Evolutionary conservation across 92 coral and sea anemone species (phyloP).

Genomic region (Epizoanthus illoricatus): DNA sequence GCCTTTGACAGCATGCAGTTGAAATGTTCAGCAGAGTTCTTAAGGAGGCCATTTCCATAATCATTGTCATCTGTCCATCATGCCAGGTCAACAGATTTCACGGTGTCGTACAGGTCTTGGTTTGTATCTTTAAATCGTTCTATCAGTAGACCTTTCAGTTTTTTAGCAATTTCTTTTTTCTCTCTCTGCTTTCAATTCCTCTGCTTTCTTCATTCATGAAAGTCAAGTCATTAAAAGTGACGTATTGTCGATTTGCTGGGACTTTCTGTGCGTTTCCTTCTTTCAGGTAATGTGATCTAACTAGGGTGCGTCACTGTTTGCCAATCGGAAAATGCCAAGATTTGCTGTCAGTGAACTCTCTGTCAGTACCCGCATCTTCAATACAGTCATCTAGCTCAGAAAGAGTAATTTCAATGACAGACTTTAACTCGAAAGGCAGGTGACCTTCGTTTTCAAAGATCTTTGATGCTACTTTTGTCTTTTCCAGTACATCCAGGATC

Average conservation of each 20-base stretch:
- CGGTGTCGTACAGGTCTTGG: slow-evolving; percentile 13
- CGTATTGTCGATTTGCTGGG: neutral
- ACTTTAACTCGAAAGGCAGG: slow-evolving; percentile 11
- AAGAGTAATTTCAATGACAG: slow-evolving; percentile 5
- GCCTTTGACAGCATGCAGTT: slow-evolving; percentile 4
- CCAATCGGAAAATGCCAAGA: slow-evolving; percentile 1
- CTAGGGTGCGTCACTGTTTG: neutral
- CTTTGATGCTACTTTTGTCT: slow-evolving; percentile 10
- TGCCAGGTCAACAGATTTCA: slow-evolving; percentile 15
- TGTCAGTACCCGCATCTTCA: slow-evolving; percentile 10
- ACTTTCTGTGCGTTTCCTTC: slow-evolving; percentile 15
- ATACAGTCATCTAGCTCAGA: slow-evolving; percentile 9
- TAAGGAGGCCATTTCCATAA: neutral
- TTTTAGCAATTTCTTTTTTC: slow-evolving; percentile 12
- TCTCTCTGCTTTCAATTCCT: slow-evolving; percentile 2
- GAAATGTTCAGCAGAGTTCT: slow-evolving; percentile 17
- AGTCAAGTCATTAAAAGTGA: slow-evolving; percentile 16
- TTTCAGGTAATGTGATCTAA: slow-evolving; percentile 4
- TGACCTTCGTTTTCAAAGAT: slow-evolving; percentile 23
- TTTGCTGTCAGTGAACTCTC: slow-evolving; percentile 1
- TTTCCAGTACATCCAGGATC: slow-evolving; percentile 34
- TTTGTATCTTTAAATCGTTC: slow-evolving; percentile 14
- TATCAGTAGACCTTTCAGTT: slow-evolving; percentile 8
- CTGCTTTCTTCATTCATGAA: slow-evolving; percentile 22
- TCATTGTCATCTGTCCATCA: slow-evolving; percentile 14